Evolutionary conservation across 2,888 invertebrate genomes (phyloP), one percentile per base, ranked within the genome.

Genomic region (Cerastis leucographa): DNA sequence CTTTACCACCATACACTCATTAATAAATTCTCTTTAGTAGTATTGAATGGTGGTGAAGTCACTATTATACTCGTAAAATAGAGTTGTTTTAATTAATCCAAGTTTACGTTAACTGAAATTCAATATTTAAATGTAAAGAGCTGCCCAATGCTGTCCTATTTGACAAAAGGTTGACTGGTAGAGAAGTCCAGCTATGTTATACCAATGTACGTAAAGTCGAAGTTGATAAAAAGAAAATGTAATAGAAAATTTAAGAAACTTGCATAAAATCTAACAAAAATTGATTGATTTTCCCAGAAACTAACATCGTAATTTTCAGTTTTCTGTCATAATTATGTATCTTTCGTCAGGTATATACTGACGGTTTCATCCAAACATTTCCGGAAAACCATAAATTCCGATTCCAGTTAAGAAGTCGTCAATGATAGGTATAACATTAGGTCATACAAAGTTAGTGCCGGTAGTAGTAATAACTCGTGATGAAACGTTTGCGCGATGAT

Each of bases 391-490:
- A 19, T 56, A 29, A 11, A 67, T 19, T 66, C 11, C 46, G 17
- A 46, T 54, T 35, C 14, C 22, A 46, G 6, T 40, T 14, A 54
- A n/a, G 25, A 46, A n/a, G 40, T 56, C 46, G 19, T 46, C 35
- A 78, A 35, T 35, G 11, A 62, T 46, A 40, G 35, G 11, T 40
- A 61, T 25, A 44, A 25, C 46, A 46, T 46, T 54, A 67, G 40
- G 2, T 67, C 46, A 62, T 68, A 56, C 35, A 49, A 80, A 74
- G 49, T 68, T 56, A 64, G 8, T 75, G n/a, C 29, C 40, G 7
- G 19, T 56, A 29, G 1, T 49, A 35, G 3, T 40, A 44, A 42
- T 56, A 54, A 49, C 14, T 14, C 42, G 49, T 51, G 25, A 17
- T 42, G 19, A 78, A 64, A 56, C 62, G 40, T 62, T 65, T 71